phyloP scores from a whole-genome alignment of 2,113 vertebrate genomes.

The Phainopepla nitens region DNA sequence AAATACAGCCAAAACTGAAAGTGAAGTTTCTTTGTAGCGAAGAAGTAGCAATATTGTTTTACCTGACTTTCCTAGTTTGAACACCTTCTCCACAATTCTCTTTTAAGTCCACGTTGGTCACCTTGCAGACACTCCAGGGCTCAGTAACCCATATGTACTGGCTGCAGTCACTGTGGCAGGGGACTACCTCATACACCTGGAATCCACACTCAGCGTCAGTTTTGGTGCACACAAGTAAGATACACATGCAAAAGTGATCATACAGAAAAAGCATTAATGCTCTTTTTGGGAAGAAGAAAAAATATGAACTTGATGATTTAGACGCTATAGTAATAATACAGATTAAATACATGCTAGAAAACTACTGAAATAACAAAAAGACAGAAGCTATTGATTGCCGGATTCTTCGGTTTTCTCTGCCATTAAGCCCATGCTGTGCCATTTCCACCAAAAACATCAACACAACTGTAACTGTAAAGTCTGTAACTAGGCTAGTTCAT shows the following conservation, averaged over 20 bases:
- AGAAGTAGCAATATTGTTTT: not conserved
- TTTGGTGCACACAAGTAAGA: not conserved
- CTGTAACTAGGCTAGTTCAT: not conserved
- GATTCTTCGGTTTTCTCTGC: not conserved
- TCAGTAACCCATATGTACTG: slow-evolving; percentile 94
- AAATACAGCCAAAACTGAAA: not conserved
- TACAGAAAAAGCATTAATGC: not conserved
- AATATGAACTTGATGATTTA: not conserved
- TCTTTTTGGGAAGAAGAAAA: not conserved
- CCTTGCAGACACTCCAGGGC: slow-evolving; percentile 95
- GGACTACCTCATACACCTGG: slow-evolving; percentile 95
- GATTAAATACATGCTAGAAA: not conserved
- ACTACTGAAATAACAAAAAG: not conserved
- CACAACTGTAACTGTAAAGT: not conserved
- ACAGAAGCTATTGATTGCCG: not conserved
- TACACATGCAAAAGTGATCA: not conserved
- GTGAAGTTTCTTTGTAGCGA: not conserved
- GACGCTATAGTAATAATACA: not conserved
- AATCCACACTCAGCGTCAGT: not conserved
- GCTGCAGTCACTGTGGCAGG: slow-evolving; percentile 92
- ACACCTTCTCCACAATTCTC: slow-evolving; percentile 96
- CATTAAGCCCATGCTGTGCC: not conserved
- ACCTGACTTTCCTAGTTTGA: slow-evolving; percentile 97
- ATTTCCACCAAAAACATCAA: not conserved
- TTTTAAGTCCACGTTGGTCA: slow-evolving; percentile 88